These are phyloP conservation scores for Mactromeris polynyma DNA, from an alignment of 2,888 invertebrate species.

Conservation along the genomic window DNA sequence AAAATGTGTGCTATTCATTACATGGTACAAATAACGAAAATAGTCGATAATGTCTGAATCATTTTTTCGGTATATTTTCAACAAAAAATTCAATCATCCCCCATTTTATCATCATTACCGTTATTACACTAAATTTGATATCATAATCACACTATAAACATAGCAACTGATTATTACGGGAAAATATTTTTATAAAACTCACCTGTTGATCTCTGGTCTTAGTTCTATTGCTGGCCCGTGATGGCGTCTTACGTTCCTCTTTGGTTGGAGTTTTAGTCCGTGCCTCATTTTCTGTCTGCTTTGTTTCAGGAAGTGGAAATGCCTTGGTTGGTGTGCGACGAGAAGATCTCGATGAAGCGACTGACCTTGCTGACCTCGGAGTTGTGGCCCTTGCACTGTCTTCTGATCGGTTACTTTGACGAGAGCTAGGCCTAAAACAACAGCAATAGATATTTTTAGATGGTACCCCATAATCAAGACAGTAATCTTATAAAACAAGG, in stretches of 20 bases:
- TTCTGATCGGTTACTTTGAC: slow-evolving; percentile 68
- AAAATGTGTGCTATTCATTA: no score
- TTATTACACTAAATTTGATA: no score
- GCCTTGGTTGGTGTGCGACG: slow-evolving; percentile 70
- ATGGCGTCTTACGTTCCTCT: slow-evolving; percentile 44
- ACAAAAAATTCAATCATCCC: no score
- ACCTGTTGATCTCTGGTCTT: slow-evolving; percentile 47
- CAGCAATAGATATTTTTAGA: background rate
- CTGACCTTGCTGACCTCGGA: slow-evolving; percentile 64
- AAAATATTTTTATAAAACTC: background rate
- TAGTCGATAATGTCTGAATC: no score
- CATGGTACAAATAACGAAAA: no score
- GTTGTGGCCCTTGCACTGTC: slow-evolving; percentile 69
- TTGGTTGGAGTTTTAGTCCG: slow-evolving; percentile 59
- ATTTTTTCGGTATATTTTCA: no score
- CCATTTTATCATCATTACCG: no score
- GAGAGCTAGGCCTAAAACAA: slow-evolving; percentile 70
- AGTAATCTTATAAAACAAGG: background rate
- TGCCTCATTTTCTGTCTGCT: slow-evolving; percentile 56
- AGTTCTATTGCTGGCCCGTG: slow-evolving; percentile 25
- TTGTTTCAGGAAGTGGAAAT: slow-evolving; percentile 62
- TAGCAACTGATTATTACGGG: no score
- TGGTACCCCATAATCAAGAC: background rate
- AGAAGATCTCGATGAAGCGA: slow-evolving; percentile 59
- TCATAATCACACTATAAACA: no score